Evolutionary conservation across 2,888 invertebrate species (phyloP).

Genomic region (Heliconius aoede): DNA sequence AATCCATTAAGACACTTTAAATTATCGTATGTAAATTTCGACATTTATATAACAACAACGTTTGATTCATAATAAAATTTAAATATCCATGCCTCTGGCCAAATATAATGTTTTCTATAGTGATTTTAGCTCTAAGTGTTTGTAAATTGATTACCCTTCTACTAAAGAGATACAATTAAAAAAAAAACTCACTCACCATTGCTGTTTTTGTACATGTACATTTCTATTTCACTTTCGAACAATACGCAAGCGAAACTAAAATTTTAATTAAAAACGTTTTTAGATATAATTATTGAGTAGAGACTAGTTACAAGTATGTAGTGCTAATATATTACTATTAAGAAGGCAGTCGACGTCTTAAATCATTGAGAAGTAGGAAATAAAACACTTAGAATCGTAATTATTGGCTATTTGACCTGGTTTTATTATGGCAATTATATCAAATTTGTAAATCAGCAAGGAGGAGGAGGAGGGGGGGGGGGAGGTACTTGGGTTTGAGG

Average conservation of each 20-base stretch:
- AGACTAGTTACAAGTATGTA: slow-evolving; percentile 22
- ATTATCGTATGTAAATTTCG: slow-evolving; percentile 48
- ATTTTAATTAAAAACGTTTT: neutral
- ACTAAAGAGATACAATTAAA: neutral
- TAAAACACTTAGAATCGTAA: slow-evolving; percentile 42
- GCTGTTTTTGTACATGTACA: neutral
- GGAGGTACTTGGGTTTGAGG: slow-evolving; percentile 1
- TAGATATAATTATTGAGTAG: neutral
- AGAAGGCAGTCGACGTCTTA: slow-evolving; percentile 46
- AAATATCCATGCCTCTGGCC: slow-evolving; percentile 52
- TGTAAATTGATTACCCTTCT: slow-evolving; percentile 30
- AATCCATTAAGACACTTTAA: slow-evolving; percentile 44
- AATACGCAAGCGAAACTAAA: neutral
- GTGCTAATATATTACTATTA: slow-evolving; percentile 43
- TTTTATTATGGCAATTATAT: slow-evolving; percentile 41
- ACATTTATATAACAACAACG: slow-evolving; percentile 50
- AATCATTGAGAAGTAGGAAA: slow-evolving; percentile 46
- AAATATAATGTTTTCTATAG: slow-evolving; percentile 42
- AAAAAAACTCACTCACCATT: slow-evolving; percentile 18
- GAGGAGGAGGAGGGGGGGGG: too few relatives aligned
- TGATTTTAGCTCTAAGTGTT: slow-evolving; percentile 32
- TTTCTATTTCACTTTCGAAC: neutral
- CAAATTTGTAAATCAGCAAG: slow-evolving; percentile 26
- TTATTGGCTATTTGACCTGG: slow-evolving; percentile 41
- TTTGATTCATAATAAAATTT: slow-evolving; percentile 51